phyloP scores from a whole-genome alignment of 2,888 invertebrate species.

The Junonia oenone region DNA sequence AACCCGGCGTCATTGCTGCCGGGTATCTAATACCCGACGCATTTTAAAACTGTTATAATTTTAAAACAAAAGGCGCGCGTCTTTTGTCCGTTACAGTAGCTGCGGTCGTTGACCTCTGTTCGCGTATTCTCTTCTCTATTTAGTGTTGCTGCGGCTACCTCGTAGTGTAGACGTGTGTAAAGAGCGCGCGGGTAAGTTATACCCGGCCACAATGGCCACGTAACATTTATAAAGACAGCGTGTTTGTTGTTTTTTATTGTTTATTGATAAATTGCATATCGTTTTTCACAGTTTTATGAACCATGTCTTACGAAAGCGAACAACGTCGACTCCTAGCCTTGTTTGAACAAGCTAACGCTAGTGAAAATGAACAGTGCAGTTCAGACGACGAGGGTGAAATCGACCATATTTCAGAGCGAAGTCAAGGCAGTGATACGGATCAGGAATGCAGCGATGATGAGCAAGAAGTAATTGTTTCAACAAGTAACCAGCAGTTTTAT shows the following conservation, averaged over 20 bases:
- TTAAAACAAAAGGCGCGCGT: no score
- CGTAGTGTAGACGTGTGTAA: background rate
- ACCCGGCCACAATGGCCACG: background rate
- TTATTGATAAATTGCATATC: background rate
- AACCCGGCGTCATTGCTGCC: no score
- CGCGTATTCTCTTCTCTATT: background rate
- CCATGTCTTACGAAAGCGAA: slow-evolving; percentile 7
- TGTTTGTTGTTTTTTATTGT: slow-evolving; percentile 4
- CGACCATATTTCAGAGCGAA: slow-evolving; percentile 3
- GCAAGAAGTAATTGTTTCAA: slow-evolving; percentile 11
- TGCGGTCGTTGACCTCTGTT: background rate
- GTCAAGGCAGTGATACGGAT: slow-evolving; percentile 7
- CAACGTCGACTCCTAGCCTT: slow-evolving; percentile 11
- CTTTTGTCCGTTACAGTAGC: background rate
- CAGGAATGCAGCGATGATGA: slow-evolving; percentile 11
- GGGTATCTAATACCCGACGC: no score
- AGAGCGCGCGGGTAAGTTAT: slow-evolving; percentile 7
- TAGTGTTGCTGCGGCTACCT: background rate
- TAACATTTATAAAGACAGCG: background rate
- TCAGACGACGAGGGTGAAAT: slow-evolving; percentile 2
- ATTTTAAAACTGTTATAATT: background rate
- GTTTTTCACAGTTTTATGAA: background rate
- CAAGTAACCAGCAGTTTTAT: slow-evolving; percentile 14
- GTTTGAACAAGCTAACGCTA: slow-evolving; percentile 11
- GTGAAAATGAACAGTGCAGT: slow-evolving; percentile 8